phyloP scores from a whole-genome alignment of 2,113 vertebrate species.

The Prionailurus viverrinus region DNA sequence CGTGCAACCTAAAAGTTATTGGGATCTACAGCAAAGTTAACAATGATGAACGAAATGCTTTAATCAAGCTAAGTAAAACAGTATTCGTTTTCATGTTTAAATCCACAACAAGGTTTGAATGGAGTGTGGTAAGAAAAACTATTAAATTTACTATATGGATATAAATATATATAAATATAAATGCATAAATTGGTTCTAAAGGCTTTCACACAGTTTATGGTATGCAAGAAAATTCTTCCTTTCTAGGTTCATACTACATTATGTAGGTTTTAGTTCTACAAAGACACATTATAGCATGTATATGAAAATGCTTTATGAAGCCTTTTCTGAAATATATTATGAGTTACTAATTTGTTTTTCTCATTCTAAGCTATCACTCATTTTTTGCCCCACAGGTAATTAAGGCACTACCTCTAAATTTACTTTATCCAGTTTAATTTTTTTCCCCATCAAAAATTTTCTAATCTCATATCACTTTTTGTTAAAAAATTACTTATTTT shows the following conservation, averaged over 20 bases:
- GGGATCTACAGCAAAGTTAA: background rate
- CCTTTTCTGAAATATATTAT: background rate
- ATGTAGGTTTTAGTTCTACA: background rate
- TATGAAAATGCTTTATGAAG: background rate
- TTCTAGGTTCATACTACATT: background rate
- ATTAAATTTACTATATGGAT: background rate
- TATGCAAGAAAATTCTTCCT: background rate
- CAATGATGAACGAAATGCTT: background rate
- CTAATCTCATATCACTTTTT: background rate
- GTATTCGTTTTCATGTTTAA: slow-evolving; percentile 38
- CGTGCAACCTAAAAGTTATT: slow-evolving; percentile 4
- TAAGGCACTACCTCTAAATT: background rate
- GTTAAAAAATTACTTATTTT: background rate
- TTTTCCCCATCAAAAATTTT: background rate
- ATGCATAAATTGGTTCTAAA: background rate
- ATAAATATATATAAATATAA: background rate
- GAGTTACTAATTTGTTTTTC: background rate
- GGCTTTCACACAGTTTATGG: background rate
- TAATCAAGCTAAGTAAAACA: slow-evolving; percentile 20
- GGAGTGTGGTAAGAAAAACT: background rate
- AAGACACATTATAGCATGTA: background rate
- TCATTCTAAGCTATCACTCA: background rate
- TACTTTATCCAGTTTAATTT: background rate
- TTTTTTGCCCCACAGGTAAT: background rate
- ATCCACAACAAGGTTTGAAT: background rate